Evolutionary conservation across 2,113 vertebrate species (phyloP), one percentile per base, ranked within the genome.

Genomic region (Chionomys nivalis): DNA sequence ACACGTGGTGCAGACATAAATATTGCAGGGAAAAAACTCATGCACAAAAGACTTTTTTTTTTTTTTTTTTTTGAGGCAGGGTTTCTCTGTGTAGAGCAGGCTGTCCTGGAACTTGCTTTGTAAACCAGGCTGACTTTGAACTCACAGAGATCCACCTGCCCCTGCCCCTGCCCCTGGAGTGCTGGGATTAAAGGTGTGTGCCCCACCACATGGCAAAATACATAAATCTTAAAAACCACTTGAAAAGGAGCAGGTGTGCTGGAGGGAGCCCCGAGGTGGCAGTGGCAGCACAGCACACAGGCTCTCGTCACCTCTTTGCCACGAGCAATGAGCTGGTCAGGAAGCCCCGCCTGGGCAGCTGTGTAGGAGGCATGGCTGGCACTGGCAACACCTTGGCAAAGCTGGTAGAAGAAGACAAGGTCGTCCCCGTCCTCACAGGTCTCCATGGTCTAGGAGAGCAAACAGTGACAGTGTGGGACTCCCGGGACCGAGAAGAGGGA

Each of bases 331-430:
- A 99, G 98, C 78, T 97, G 98, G 83, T 98, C 94, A 63, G 99
- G 99, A 97, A 99, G 98, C 81, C 99, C 99, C 24, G 99, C 99
- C 96, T 99, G 98, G 36, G 98, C 98, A 58, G 99, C 99, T 0
- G 99, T 99, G 98, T 99, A 99, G 95, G 99, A 99, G 88, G 99
- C 99, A 6, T 99, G 99, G 97, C 99, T 99, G 95, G 99, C 98
- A 3, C 97, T 99, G 83, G 99, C 99, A 36, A 99, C 96, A 1
- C 99, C 99, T 95, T 99, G 98, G 89, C 99, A 99, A 94, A 99
- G 98, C 97, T 99, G 99, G 96, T 99, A 99, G 95, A 99, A 99
- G 98, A 99, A 99, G 95, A 99, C 98, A 97, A 99, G 96, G 89
- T 99, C 99, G 12, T 99, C 98, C 44, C 99, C 99, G 70, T 99